Conservation (phyloP, 92 coral and sea anemone species). For the Pocillopora meandrina region DNA sequence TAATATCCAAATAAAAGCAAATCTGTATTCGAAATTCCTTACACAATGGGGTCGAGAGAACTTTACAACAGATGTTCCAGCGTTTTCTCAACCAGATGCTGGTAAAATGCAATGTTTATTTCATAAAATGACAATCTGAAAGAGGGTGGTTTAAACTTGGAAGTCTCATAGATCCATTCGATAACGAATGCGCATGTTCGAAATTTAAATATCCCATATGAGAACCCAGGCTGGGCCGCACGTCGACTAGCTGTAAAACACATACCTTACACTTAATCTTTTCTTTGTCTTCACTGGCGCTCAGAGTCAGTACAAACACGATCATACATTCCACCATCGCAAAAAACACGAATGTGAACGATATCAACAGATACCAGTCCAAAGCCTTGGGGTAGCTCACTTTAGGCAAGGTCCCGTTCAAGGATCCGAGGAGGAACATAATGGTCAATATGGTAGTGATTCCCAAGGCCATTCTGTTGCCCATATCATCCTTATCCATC, state of each 20-base stretch:
- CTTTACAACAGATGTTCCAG: no score
- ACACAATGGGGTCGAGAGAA: no score
- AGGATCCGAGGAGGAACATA: constrained; percentile 83
- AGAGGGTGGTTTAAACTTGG: no score
- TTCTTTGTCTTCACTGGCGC: not conserved
- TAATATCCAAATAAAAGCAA: no score
- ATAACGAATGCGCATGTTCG: no score
- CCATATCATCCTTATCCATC: constrained; percentile 88
- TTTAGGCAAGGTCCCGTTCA: constrained; percentile 67
- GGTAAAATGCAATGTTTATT: no score
- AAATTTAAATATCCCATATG: no score
- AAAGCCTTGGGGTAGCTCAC: constrained; percentile 85
- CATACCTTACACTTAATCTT: constrained; percentile 34
- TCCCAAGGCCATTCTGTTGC: constrained; percentile 90
- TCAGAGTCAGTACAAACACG: constrained; percentile 38
- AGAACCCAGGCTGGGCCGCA: no score
- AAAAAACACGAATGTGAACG: constrained; percentile 68
- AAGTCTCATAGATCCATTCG: no score
- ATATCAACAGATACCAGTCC: constrained; percentile 73
- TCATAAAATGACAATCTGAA: no score
- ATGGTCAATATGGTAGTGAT: constrained; percentile 87
- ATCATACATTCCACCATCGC: constrained; percentile 67
- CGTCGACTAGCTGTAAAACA: not conserved
- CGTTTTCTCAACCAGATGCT: no score
- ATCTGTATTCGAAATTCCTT: no score